Evolutionary conservation across 2,797 vertebrate species (phyloP), one percentile per base, ranked within the genome.

Genomic region (Melanotaenia maccullochi): DNA sequence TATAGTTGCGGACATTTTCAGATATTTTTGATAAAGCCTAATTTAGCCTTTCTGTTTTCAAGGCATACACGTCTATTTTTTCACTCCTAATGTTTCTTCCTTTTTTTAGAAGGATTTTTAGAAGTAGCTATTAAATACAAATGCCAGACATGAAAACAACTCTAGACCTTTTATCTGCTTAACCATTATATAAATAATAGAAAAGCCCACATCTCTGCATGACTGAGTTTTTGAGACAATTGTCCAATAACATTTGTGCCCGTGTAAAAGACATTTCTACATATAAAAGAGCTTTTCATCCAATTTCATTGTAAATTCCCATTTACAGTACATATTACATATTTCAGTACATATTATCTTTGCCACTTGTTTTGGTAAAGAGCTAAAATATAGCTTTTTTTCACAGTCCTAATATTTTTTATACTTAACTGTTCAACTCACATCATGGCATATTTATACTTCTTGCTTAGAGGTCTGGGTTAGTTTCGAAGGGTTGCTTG

Each of bases 401-500:
- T 47, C 2, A 51, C 9, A 25, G 9, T 36, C 9, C 16, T 18
- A 8, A 55, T 8, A 30, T 20, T 6, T n/a, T 40, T 57, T 9
- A 5, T 20, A 38, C 33, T 6, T 60, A 51, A 36, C 3, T 30
- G 25, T 30, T 11, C 22, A 36, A 8, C 13, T 13, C 30, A 16
- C 18, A 14, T 70, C 60, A 36, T 51, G 13, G 64, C 58, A 25
- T 28, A 59, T 44, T 11, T 22, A 0, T 28, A 63, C 54, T 14
- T 82, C 59, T 79, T 8, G 55, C 75, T 78, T 14, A 8, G 49
- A 79, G 78, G 78, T 71, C 18, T 59, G 73, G 73, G 74, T 78
- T 74, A 71, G 44, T 65, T 86, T 68, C 38, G 9, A 68, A 72
- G 72, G 68, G 83, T 76, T 67, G 51, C 65, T 47, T 81, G 79